A percentile compares a stretch with the other conserved stretches of the same genome.
phyloP scores from a whole-genome alignment of 2,888 invertebrate species.

The Lithodes maja region DNA sequence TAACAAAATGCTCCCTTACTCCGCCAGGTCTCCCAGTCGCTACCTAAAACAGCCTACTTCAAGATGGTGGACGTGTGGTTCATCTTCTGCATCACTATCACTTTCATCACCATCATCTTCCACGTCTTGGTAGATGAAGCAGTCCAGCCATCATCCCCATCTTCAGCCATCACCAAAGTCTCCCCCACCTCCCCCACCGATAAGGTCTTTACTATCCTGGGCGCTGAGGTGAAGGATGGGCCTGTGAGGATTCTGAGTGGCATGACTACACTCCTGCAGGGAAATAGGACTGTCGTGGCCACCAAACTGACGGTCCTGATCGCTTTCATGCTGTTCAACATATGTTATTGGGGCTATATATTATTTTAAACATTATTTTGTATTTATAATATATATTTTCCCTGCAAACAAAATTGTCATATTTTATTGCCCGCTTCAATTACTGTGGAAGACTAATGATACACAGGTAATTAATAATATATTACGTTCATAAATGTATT shows the following conservation, averaged over 20 bases:
- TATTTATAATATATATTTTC: too few relatives aligned
- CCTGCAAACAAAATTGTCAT: too few relatives aligned
- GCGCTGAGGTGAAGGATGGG: not conserved
- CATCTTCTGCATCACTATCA: constrained; percentile 52
- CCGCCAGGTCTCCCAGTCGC: constrained; percentile 41
- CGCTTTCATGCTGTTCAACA: constrained; percentile 15
- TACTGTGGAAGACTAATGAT: too few relatives aligned
- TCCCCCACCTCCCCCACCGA: not conserved
- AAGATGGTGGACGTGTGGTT: constrained; percentile 61
- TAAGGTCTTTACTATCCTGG: not conserved
- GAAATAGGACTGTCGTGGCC: not conserved
- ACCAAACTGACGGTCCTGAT: constrained; percentile 21
- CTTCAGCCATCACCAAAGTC: not conserved
- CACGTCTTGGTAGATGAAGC: constrained; percentile 46
- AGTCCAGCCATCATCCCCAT: not conserved
- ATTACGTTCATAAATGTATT: too few relatives aligned
- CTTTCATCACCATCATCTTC: constrained; percentile 49
- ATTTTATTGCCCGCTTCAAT: too few relatives aligned
- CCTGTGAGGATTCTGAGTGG: not conserved
- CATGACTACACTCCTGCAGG: constrained; percentile 1
- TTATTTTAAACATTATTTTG: not conserved
- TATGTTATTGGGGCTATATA: constrained; percentile 22
- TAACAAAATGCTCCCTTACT: too few relatives aligned
- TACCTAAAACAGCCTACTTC: constrained; percentile 60
- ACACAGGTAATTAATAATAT: too few relatives aligned